Evolutionary conservation across 1,140 invertebrate species (phyloP).

Genomic region (Rhopalosiphum padi): DNA sequence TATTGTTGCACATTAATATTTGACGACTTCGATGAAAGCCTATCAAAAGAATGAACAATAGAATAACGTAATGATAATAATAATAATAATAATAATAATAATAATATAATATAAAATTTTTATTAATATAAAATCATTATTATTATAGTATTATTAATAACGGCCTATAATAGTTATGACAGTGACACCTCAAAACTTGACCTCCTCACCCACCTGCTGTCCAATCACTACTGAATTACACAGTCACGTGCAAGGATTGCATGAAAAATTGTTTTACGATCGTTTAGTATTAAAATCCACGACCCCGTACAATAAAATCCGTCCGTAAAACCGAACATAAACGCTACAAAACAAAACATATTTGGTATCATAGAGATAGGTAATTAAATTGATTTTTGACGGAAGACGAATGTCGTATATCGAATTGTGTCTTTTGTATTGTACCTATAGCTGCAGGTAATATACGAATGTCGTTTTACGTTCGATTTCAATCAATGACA

Average conservation of each 20-base stretch:
- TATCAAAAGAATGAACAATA: slow-evolving; percentile 27
- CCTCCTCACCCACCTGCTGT: not conserved
- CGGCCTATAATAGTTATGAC: not conserved
- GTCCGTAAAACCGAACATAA: not conserved
- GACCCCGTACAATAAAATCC: slow-evolving; percentile 8
- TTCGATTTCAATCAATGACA: not conserved
- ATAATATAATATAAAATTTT: not conserved
- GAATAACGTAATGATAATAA: not conserved
- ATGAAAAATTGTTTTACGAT: slow-evolving; percentile 12
- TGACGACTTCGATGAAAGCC: slow-evolving; percentile 34
- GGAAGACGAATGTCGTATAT: not conserved
- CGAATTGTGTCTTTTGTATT: not conserved
- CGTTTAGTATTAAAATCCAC: not conserved
- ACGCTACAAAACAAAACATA: not conserved
- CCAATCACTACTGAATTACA: slow-evolving; percentile 41
- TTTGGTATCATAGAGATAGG: not conserved
- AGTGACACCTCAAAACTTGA: slow-evolving; percentile 34
- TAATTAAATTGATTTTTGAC: not conserved
- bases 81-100: not conserved
- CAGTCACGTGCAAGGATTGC: slow-evolving; percentile 25
- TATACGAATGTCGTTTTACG: not conserved
- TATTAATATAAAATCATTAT: not conserved
- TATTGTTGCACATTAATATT: not conserved
- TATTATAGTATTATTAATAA: slow-evolving; percentile 9
- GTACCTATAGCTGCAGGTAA: too few relatives aligned